Evolutionary conservation across 2,797 vertebrate genomes (phyloP).

Genomic region (Schizopygopsis pylzovi): DNA sequence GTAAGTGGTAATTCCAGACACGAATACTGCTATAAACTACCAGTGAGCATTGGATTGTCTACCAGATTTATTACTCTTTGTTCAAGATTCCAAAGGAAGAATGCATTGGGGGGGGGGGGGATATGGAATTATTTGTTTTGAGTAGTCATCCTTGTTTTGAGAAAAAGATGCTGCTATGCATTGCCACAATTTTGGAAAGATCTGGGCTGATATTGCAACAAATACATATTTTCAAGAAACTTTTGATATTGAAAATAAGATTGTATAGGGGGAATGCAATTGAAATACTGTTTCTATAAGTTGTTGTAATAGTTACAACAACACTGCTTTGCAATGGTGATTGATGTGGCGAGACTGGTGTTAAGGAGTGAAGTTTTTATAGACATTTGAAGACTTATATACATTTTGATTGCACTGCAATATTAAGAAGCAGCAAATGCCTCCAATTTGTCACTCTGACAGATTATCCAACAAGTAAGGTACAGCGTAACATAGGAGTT

Average conservation of each 20-base stretch:
- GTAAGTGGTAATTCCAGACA: constrained; percentile 32
- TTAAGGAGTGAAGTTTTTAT: background rate
- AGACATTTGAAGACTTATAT: too few relatives aligned
- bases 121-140: background rate
- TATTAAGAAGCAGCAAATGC: background rate
- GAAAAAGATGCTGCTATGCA: background rate
- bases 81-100: background rate
- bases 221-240: background rate
- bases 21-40: background rate
- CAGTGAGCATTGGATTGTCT: background rate
- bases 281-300: background rate
- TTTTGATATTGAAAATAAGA: too few relatives aligned
- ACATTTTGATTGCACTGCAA: background rate
- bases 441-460: background rate
- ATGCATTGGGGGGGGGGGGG: background rate
- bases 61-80: background rate
- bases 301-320: background rate
- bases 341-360: background rate
- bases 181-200: background rate
- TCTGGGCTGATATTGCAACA: background rate
- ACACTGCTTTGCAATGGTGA: background rate
- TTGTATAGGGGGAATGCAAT: background rate
- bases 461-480: background rate
- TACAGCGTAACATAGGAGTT: background rate
- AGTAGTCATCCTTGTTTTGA: background rate